A percentile compares a stretch with the other conserved stretches of the same genome.
These are phyloP conservation scores for Anoplopoma fimbria DNA, from an alignment of 2,113 vertebrate genomes.

Conservation along the genomic window DNA sequence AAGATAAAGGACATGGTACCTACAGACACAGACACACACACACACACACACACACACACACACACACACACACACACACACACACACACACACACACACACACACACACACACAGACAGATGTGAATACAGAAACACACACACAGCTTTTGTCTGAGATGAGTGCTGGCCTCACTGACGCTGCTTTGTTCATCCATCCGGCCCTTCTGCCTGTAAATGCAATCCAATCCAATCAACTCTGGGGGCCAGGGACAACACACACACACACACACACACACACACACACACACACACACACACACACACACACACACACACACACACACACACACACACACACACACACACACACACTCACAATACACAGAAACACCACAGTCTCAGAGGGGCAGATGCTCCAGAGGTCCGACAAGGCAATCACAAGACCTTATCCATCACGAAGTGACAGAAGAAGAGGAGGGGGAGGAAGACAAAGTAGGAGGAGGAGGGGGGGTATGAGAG, in stretches of 20 bases:
- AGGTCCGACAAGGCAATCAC: conserved; percentile 61
- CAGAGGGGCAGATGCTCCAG: conserved; percentile 54
- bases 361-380: conserved; percentile 24
- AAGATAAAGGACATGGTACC: conserved; percentile 13
- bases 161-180: not conserved
- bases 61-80: conserved; percentile 33
- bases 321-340: conserved; percentile 45
- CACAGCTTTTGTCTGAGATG: not conserved
- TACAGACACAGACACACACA: conserved; percentile 20
- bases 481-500: not conserved
- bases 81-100: conserved; percentile 18
- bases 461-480: not conserved
- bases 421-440: conserved; percentile 61
- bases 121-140: conserved; percentile 35
- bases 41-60: conserved; percentile 20
- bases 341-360: conserved; percentile 23
- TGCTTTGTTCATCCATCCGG: conserved; percentile 56
- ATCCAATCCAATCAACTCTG: conserved; percentile 64
- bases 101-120: conserved; percentile 15
- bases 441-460: conserved; percentile 16
- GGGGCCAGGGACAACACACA: conserved; percentile 29
- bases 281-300: conserved; percentile 4
- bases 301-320: conserved; percentile 17
- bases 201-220: conserved; percentile 54
- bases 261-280: conserved; percentile 23